Evolutionary conservation across 2,113 vertebrate genomes (phyloP), one percentile per base, ranked within the genome.

Genomic region (Daubentonia madagascariensis): DNA sequence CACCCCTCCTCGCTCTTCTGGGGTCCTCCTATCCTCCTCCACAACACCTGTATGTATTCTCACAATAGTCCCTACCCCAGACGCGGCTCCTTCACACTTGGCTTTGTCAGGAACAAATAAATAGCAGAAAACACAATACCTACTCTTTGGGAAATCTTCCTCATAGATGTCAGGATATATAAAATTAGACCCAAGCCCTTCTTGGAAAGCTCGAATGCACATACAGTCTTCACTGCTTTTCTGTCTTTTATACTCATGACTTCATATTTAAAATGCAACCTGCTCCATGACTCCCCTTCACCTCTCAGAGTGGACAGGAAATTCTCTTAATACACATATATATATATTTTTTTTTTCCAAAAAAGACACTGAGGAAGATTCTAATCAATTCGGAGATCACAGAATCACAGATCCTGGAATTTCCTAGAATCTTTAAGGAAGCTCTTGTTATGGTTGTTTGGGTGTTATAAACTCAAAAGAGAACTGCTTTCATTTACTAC

Each of bases 301-400:
- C 17, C 1, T 59, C 48, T 57, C 37, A 76, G 37, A 43, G 16
- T 70, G 30, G 70, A 96, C 57, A 87, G 9, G 8, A 90, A 89
- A 89, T 63, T 78, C 28, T 86, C 35, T 75, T 18, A 45, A 28
- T 32, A 32, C 1, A 18, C 54, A n/a, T 28, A 28, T 32, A 32
- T 1, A 18, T 61, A n/a, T 28, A n/a, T 23, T 1, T 40, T 37
- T 54, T 45, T 76, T 94, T 68, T 57, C 10, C 12, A 32, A 72
- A 73, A 95, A 95, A 79, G 43, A 79, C 65, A 75, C 1, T 78
- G 40, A 92, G 48, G 32, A 87, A 35, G 2, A 84, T 32, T 73
- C 54, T 89, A 63, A 72, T 89, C 76, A 98, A 68, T n/a, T 84
- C 28, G 37, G 91, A 90, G 65, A 65, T 30, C 78, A 68, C 18